phyloP scores from a whole-genome alignment of 2,888 invertebrate species.

The Volucella zonaria region DNA sequence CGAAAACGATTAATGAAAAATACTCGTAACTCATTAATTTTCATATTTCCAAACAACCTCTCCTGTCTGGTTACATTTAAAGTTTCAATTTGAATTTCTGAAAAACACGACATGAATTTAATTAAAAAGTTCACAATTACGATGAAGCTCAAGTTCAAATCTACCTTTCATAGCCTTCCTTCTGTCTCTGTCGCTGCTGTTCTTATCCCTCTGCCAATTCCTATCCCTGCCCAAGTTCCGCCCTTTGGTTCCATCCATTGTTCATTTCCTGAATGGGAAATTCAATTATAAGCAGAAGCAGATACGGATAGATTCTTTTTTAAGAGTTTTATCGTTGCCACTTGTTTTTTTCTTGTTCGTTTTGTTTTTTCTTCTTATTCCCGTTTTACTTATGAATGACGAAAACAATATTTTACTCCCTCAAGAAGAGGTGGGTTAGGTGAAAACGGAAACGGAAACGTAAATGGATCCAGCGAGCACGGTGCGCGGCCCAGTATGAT shows the following conservation, averaged over 20 bases:
- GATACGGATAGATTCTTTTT: constrained; percentile 19
- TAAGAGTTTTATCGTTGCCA: not conserved
- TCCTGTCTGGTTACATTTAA: constrained; percentile 14
- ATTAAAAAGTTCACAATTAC: constrained; percentile 62
- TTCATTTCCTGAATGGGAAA: constrained; percentile 40
- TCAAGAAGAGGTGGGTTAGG: not conserved
- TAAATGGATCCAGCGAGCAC: constrained; percentile 20
- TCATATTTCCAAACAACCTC: constrained; percentile 4
- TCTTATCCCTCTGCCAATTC: no score
- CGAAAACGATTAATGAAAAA: not conserved
- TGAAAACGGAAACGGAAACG: not conserved
- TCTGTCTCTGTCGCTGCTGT: no score
- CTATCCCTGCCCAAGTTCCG: no score
- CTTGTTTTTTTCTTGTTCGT: no score
- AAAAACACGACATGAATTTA: constrained; percentile 40
- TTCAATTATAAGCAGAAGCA: constrained; percentile 49
- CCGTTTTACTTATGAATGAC: not conserved
- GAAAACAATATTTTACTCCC: constrained; percentile 23
- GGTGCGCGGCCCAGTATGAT: constrained; percentile 28
- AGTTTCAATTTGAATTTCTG: constrained; percentile 44
- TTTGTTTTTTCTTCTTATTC: no score
- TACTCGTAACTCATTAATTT: constrained; percentile 1
- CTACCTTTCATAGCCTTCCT: no score
- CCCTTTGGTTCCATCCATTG: constrained; percentile 11
- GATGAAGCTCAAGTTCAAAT: constrained; percentile 39